A percentile compares a stretch with the other conserved stretches of the same genome.
phyloP scores from a whole-genome alignment of 2,888 invertebrate species.

The Drosophila kambysellisi region DNA sequence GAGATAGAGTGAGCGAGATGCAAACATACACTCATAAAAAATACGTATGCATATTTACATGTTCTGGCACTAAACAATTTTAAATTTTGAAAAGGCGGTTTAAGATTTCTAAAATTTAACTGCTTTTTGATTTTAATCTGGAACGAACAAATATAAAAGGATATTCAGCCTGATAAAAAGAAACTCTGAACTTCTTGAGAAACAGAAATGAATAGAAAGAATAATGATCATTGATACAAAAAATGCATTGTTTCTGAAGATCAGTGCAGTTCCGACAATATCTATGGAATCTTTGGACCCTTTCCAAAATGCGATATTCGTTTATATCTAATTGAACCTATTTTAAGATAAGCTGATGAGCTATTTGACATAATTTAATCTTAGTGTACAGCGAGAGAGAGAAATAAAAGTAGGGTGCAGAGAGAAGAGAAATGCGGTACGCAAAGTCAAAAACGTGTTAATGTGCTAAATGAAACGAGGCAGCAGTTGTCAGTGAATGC shows the following conservation, averaged over 20 bases:
- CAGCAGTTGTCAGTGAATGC: conserved; percentile 54
- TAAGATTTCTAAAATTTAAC: not conserved
- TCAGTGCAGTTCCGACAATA: not conserved
- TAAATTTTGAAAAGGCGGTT: not conserved
- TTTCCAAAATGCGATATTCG: not conserved
- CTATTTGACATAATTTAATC: not conserved
- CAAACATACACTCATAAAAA: not conserved
- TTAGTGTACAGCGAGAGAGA: not conserved
- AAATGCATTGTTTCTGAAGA: not conserved
- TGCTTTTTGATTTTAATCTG: too few species aligned
- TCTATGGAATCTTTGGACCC: not conserved
- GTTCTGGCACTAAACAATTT: not conserved
- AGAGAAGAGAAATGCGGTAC: conserved; percentile 21
- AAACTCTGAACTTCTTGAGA: not conserved
- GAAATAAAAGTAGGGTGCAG: not conserved
- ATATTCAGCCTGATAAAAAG: not conserved
- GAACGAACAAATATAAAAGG: too few species aligned
- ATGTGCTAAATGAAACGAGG: conserved; percentile 72
- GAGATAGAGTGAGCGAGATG: not conserved
- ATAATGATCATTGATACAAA: not conserved
- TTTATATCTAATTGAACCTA: not conserved
- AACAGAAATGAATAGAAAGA: not conserved
- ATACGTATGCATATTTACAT: not conserved
- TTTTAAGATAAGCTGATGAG: not conserved
- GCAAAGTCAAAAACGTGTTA: conserved; percentile 69